Base-by-base conservation (phyloP, 2,113 vertebrate species). In the Halcyon malimbica region DNA sequence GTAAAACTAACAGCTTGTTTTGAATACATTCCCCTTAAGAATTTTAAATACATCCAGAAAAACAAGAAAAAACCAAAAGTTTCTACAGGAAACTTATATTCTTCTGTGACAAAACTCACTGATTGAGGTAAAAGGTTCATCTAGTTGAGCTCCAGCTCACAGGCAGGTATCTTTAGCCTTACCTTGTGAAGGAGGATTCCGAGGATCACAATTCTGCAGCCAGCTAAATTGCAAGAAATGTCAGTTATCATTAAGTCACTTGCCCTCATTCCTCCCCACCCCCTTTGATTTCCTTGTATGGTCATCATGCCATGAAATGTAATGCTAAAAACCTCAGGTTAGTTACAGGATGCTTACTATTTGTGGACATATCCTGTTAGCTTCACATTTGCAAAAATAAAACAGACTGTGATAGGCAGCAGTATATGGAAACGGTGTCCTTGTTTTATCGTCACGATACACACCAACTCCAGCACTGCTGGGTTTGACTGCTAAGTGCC, bases 181-280 rank as follows among this genome's bases (percentile, higher is more conserved):
- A 97, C 95, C 96, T 97, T 89, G 95, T 26, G 44, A 26, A 75
- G 89, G 73, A 75, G 51, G 80, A 53, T 89, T 96, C 81, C 0
- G 60, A 84, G 83, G 74, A 68, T 79, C 53, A 6, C 26, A 84
- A n/a, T 24, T 94, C 93, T 96, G 93, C 91, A 97, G 87, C 33
- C 65, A 91, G 83, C 96, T 97, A 57, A 91, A 94, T n/a, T 8
- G 19, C 14, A 96, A 95, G 77, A 82, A 84, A 8, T 1, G 0
- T 21, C 42, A 79, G 62, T 96, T 87, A 62, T 24, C 35, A 39
- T 25, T 10, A 73, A 75, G 35, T 57, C 16, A 56, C 16, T 31
- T 26, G 15, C 6, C n/a, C 35, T 74, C 69, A 5, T 15, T 13
- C 21, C 35, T 80, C 26, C 48, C 65, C 62, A 44, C 5, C 8